Percentiles rank a stretch among this genome's conserved stretches.
phyloP scores from a whole-genome alignment of 2,113 vertebrate species.

The Cricetomys ansorgei region DNA sequence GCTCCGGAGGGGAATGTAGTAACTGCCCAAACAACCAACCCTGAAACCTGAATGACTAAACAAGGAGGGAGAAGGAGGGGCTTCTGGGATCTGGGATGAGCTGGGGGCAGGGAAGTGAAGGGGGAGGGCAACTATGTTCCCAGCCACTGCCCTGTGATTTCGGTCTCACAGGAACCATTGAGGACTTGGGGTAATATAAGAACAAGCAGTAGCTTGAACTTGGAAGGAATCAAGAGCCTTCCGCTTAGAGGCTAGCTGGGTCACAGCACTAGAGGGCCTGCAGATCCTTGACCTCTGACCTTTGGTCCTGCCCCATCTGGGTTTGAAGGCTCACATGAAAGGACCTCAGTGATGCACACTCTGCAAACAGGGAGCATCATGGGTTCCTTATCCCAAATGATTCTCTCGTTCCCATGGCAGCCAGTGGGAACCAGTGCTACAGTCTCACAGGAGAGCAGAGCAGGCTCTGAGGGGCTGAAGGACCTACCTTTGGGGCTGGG shows the following conservation, averaged over 20 bases:
- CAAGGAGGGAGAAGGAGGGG: background rate
- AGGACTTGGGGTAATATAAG: background rate
- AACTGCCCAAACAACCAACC: background rate
- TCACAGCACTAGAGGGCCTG: background rate
- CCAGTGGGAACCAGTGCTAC: rapidly evolving
- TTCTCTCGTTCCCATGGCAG: background rate
- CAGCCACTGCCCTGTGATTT: background rate
- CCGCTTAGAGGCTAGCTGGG: background rate
- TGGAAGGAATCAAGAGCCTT: background rate
- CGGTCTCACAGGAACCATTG: background rate
- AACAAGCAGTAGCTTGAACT: background rate
- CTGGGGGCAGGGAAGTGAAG: too few species aligned
- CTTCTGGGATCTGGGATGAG: background rate
- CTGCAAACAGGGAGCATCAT: background rate
- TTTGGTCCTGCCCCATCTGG: background rate
- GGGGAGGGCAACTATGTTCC: background rate
- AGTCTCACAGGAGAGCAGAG: background rate
- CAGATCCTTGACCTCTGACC: background rate
- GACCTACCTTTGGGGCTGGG: background rate
- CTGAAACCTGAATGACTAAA: background rate
- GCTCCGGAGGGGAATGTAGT: background rate
- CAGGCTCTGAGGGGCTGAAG: rapidly evolving
- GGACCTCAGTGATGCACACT: background rate
- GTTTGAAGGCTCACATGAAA: background rate
- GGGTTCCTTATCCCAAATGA: rapidly evolving